Evolutionary conservation across 2,113 vertebrate genomes (phyloP).

Genomic region (Mirza zaza): DNA sequence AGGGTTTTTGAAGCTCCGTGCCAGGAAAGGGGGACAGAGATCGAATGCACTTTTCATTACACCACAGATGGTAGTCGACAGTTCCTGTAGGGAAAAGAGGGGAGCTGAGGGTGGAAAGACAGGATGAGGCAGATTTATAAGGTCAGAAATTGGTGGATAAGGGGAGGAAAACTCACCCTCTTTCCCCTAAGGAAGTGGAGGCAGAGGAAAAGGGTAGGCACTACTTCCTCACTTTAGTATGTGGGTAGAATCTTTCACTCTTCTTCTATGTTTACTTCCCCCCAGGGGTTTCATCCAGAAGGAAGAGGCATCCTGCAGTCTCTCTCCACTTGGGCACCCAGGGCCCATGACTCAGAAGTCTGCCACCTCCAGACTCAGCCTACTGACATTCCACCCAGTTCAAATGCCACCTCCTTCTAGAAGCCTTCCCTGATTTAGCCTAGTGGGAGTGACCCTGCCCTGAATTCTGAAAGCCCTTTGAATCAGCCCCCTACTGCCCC

Average conservation of each 20-base stretch:
- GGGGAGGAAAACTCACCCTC: neutral
- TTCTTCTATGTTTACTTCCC: neutral
- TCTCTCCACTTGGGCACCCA: neutral
- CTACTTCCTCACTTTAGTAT: neutral
- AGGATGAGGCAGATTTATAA: neutral
- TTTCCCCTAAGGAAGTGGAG: neutral
- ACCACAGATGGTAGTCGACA: neutral
- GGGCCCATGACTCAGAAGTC: neutral
- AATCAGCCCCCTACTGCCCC: neutral
- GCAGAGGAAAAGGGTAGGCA: neutral
- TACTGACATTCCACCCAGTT: neutral
- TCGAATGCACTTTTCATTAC: neutral
- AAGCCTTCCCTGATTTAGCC: neutral
- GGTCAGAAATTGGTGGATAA: neutral
- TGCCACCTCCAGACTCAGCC: neutral
- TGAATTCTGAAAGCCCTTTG: conserved; percentile 1
- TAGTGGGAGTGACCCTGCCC: neutral
- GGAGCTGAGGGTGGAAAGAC: neutral
- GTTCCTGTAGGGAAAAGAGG: neutral
- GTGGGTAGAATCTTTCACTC: neutral
- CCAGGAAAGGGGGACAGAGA: neutral
- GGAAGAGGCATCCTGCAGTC: neutral
- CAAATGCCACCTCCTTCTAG: neutral
- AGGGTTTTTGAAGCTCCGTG: neutral
- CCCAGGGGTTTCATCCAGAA: neutral